These are phyloP conservation scores for Propithecus coquereli DNA, from an alignment of 2,113 vertebrate species.

Conservation along the genomic window DNA sequence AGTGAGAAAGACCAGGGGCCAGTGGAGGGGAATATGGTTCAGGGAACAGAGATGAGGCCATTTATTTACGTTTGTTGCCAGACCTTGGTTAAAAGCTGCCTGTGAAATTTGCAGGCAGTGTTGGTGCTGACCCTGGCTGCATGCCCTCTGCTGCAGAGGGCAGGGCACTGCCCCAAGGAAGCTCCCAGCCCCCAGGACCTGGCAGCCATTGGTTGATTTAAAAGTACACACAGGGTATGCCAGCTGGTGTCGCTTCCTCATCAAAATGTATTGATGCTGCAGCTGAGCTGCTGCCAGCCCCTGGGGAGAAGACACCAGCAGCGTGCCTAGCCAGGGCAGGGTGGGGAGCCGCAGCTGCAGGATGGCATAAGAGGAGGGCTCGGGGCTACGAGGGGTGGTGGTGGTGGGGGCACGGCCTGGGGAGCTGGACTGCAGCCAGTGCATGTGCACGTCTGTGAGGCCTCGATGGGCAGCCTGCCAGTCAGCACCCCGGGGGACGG, in stretches of 20 bases:
- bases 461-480: constrained; percentile 58
- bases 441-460: background rate
- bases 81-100: background rate
- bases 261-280: constrained; percentile 13
- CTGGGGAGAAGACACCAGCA: background rate
- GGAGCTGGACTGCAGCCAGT: constrained; percentile 59
- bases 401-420: background rate
- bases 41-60: background rate
- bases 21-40: background rate
- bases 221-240: constrained; percentile 57
- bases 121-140: background rate
- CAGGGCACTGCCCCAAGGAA: background rate
- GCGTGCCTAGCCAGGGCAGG: background rate
- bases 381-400: constrained; percentile 33
- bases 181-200: background rate
- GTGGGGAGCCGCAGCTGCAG: constrained; percentile 52
- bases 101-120: background rate
- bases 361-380: constrained; percentile 30
- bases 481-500: background rate
- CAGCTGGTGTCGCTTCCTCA: constrained; percentile 37
- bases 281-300: constrained; percentile 31
- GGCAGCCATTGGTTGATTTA: constrained; percentile 49
- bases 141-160: background rate
- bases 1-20: background rate
- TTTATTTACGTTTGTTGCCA: background rate